phyloP scores from a whole-genome alignment of 1,140 invertebrate species.

The Leptinotarsa lineolata region DNA sequence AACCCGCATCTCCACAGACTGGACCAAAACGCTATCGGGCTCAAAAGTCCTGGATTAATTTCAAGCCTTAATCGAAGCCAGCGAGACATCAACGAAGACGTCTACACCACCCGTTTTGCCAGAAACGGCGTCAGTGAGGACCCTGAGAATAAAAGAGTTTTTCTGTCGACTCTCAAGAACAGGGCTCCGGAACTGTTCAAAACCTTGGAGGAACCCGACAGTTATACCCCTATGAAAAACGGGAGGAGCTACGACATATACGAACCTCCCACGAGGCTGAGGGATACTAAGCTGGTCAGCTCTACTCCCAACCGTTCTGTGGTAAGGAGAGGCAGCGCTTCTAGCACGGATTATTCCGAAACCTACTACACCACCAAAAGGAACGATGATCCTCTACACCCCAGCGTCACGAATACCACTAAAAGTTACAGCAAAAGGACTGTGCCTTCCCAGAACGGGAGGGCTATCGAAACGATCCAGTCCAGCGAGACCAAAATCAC shows the following conservation, averaged over 20 bases:
- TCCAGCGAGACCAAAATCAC: constrained; percentile 70
- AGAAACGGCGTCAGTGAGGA: constrained; percentile 61
- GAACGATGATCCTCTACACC: constrained; percentile 66
- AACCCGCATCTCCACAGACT: constrained; percentile 73
- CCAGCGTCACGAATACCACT: constrained; percentile 69
- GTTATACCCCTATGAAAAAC: constrained; percentile 53
- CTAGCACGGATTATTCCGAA: constrained; percentile 71
- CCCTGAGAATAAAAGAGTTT: constrained; percentile 69
- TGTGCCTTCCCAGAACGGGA: constrained; percentile 65
- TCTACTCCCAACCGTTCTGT: constrained; percentile 44
- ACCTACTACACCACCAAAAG: constrained; percentile 69
- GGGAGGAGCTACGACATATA: constrained; percentile 52
- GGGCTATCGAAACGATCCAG: constrained; percentile 65
- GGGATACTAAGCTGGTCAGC: constrained; percentile 39
- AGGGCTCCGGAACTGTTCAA: constrained; percentile 76
- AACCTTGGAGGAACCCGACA: constrained; percentile 69
- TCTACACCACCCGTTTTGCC: constrained; percentile 60
- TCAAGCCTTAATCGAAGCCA: constrained; percentile 82
- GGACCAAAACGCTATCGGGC: constrained; percentile 63
- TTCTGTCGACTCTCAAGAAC: constrained; percentile 71
- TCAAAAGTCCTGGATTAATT: constrained; percentile 83
- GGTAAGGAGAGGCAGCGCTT: constrained; percentile 63
- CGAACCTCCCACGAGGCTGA: constrained; percentile 51
- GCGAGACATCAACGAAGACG: constrained; percentile 67
- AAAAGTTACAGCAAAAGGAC: constrained; percentile 70